Conservation (phyloP, 2,797 vertebrate species). For the Hafferia zeledoni region DNA sequence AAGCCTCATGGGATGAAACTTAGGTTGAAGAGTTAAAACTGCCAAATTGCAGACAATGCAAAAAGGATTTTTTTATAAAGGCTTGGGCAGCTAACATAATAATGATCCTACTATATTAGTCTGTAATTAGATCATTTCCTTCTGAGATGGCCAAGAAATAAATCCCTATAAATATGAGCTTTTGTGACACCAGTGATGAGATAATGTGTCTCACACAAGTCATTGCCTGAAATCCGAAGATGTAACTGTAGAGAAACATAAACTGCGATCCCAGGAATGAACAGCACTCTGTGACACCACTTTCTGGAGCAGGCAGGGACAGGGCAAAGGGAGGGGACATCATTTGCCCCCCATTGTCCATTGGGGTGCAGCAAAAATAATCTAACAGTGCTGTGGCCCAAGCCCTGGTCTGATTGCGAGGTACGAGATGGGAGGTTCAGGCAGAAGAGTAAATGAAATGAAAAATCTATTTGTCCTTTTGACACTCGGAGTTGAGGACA, state of each 20-base stretch:
- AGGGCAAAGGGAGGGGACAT: neutral
- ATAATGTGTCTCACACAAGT: neutral
- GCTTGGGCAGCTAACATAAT: conserved; percentile 7
- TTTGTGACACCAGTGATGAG: neutral
- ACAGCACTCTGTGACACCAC: neutral
- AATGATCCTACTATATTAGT: neutral
- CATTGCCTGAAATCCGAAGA: neutral
- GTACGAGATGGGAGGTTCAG: neutral
- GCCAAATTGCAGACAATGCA: neutral
- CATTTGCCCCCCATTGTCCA: neutral
- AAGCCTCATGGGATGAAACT: neutral
- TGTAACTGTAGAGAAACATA: neutral
- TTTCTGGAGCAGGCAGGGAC: neutral
- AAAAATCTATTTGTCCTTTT: neutral
- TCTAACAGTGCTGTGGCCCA: neutral
- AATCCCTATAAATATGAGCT: neutral
- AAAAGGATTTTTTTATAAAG: neutral
- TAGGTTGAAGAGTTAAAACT: neutral
- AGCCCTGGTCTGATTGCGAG: too few relatives aligned
- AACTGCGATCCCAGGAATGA: neutral
- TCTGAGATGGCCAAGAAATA: neutral
- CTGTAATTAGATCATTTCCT: conserved; percentile 47
- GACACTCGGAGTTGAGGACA: neutral
- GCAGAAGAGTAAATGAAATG: neutral
- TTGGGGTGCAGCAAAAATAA: neutral